These are phyloP conservation scores for Aptenodytes forsteri DNA, from an alignment of 2,113 vertebrate species.

Conservation along the genomic window DNA sequence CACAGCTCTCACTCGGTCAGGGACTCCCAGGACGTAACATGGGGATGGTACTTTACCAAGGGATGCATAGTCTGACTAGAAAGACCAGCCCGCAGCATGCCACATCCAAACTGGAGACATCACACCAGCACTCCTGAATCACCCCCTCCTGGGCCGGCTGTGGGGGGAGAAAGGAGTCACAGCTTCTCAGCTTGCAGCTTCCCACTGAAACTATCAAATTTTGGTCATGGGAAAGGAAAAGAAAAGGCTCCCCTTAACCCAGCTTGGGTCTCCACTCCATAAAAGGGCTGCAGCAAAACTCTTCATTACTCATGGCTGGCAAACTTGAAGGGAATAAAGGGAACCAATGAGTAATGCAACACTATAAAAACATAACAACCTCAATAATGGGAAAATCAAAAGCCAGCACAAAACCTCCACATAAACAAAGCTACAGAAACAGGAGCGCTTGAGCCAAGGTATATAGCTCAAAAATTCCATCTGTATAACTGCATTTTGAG, in stretches of 20 bases:
- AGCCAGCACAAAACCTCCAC: neutral
- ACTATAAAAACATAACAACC: neutral
- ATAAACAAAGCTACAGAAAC: neutral
- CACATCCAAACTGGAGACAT: neutral
- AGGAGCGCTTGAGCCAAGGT: neutral
- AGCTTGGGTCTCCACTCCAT: neutral
- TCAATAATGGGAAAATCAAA: neutral
- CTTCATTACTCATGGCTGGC: constrained; percentile 8
- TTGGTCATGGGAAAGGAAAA: neutral
- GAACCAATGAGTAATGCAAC: neutral
- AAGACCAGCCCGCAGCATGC: neutral
- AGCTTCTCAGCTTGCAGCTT: neutral
- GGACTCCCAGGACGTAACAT: neutral
- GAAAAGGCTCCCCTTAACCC: neutral
- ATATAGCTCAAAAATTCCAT: neutral
- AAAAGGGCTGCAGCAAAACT: neutral
- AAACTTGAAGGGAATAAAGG: neutral
- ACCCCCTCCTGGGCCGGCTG: neutral
- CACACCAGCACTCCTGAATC: neutral
- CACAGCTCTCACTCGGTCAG: rapidly evolving
- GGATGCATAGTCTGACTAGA: neutral
- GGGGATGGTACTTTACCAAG: neutral
- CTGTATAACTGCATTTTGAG: neutral
- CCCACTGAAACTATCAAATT: neutral
- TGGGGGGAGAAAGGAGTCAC: rapidly evolving